Conservation (phyloP, 2,113 vertebrate species). For the Herpailurus yagouaroundi region DNA sequence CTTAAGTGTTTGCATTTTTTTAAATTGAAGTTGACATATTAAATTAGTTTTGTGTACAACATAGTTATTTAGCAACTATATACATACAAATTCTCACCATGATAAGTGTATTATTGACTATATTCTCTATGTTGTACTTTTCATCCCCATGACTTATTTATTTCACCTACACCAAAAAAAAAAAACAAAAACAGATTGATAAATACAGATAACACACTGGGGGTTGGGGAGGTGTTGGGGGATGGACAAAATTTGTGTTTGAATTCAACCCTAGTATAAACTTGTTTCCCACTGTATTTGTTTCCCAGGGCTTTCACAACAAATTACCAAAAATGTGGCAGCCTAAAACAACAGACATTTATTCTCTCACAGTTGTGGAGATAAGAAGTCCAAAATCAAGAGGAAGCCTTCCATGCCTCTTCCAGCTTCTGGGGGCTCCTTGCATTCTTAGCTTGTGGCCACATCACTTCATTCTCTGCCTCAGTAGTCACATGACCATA, state of each 20-base stretch:
- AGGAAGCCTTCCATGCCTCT: neutral
- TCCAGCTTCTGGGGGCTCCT: neutral
- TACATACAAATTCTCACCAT: neutral
- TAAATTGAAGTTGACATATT: neutral
- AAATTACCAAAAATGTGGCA: neutral
- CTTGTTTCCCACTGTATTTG: neutral
- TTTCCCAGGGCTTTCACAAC: neutral
- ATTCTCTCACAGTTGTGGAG: neutral
- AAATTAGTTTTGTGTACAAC: neutral
- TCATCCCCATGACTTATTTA: neutral
- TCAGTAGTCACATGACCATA: neutral
- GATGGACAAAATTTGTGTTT: neutral
- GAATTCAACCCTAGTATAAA: neutral
- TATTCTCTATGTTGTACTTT: neutral
- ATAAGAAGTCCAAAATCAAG: neutral
- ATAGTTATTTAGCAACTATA: neutral
- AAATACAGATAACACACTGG: neutral
- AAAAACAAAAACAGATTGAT: neutral
- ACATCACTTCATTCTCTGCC: neutral
- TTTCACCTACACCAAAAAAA: neutral
- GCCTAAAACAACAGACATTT: neutral
- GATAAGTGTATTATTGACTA: neutral
- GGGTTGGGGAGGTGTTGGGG: neutral
- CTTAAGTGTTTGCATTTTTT: neutral
- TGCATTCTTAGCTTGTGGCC: neutral